Evolutionary conservation across 2,888 invertebrate species (phyloP).

Genomic region (Tetragnatha montana): DNA sequence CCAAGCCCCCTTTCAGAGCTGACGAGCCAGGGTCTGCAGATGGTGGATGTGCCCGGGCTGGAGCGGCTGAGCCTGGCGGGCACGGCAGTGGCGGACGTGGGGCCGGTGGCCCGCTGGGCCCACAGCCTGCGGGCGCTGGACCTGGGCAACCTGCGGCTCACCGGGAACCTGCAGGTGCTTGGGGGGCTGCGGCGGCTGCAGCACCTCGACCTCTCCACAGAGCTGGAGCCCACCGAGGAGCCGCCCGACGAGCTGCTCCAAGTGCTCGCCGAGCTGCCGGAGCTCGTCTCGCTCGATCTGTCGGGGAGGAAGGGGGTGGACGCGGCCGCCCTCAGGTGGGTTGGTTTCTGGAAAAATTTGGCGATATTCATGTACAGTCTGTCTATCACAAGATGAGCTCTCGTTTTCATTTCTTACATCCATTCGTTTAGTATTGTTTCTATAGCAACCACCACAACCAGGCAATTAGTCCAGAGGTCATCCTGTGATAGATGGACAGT

Average conservation of each 20-base stretch:
- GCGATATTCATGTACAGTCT: too few relatives aligned
- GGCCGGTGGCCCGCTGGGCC: conserved; percentile 77
- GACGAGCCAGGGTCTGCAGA: conserved; percentile 81
- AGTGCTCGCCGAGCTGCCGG: conserved; percentile 77
- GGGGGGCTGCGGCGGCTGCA: conserved; percentile 79
- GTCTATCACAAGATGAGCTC: too few relatives aligned
- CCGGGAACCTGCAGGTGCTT: conserved; percentile 78
- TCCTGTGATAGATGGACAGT: too few relatives aligned
- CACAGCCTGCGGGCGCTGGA: conserved; percentile 80
- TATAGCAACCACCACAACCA: too few relatives aligned
- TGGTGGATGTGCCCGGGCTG: conserved; percentile 81
- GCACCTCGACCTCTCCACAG: conserved; percentile 80
- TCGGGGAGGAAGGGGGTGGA: conserved; percentile 80
- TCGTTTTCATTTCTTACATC: too few relatives aligned
- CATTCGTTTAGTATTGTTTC: too few relatives aligned
- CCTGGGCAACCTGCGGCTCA: conserved; percentile 79
- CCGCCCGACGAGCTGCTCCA: background rate
- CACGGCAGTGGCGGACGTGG: conserved; percentile 76
- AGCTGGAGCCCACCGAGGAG: conserved; percentile 75
- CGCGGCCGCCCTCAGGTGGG: conserved; percentile 77
- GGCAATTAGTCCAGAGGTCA: too few relatives aligned
- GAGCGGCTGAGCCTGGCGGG: conserved; percentile 83
- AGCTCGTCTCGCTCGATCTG: conserved; percentile 81
- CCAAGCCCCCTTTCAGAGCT: conserved; percentile 83
- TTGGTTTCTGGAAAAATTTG: background rate